Evolutionary conservation across 2,113 vertebrate species (phyloP).

Genomic region (Siniperca chuatsi): DNA sequence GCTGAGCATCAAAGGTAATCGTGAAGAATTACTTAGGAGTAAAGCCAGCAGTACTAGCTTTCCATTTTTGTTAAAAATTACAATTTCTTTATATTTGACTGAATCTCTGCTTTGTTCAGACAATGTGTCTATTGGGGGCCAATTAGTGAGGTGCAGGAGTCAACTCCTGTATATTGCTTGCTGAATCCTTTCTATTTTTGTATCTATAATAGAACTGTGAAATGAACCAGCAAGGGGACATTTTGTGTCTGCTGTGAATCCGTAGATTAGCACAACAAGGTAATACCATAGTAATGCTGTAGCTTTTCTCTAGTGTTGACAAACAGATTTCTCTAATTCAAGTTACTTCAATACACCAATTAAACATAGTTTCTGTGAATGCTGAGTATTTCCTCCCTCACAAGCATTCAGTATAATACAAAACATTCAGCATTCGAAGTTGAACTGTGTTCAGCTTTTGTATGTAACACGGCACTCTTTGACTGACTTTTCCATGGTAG

Average conservation of each 20-base stretch:
- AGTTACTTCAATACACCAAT: constrained; percentile 10
- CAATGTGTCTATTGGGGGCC: constrained; percentile 63
- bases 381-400: constrained; percentile 7
- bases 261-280: constrained; percentile 49
- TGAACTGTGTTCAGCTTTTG: constrained; percentile 43
- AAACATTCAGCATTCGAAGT: constrained; percentile 48
- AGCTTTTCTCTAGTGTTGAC: constrained; percentile 42
- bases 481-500: constrained; percentile 52
- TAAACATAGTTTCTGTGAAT: constrained; percentile 29
- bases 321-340: constrained; percentile 47
- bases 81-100: constrained; percentile 41
- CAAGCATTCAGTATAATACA: constrained; percentile 30
- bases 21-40: constrained; percentile 23
- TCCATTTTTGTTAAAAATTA: constrained; percentile 35
- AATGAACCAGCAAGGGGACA: constrained; percentile 53
- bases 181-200: constrained; percentile 52
- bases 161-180: constrained; percentile 41
- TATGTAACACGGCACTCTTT: constrained; percentile 41
- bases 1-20: constrained; percentile 36
- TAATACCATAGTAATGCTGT: constrained; percentile 5
- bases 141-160: constrained; percentile 68
- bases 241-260: constrained; percentile 39
- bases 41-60: constrained; percentile 19
- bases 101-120: constrained; percentile 50
- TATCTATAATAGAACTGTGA: constrained; percentile 37